Conservation (phyloP, 1,140 invertebrate species). For the Tachypleus tridentatus region DNA sequence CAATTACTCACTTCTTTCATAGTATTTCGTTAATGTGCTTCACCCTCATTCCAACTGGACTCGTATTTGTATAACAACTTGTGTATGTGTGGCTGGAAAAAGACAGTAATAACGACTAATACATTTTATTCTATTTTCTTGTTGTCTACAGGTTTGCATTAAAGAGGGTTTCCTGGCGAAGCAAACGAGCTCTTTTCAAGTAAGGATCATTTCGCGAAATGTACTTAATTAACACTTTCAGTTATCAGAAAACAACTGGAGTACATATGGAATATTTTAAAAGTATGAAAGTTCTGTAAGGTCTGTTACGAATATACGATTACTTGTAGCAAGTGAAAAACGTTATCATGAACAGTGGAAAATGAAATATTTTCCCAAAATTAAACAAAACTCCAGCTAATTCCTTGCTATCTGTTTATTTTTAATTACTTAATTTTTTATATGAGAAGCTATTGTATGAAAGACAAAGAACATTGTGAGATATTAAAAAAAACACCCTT, state of each 20-base stretch:
- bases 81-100: background rate
- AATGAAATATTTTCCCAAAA: background rate
- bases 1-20: no score
- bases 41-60: background rate
- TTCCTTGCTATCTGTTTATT: no score
- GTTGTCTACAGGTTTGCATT: conserved; percentile 46
- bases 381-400: no score
- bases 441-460: no score
- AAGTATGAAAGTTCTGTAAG: background rate
- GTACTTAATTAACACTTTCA: background rate
- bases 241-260: background rate
- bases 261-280: no score
- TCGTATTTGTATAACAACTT: background rate
- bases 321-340: background rate
- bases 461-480: no score
- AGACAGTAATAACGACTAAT: background rate
- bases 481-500: no score
- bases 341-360: background rate
- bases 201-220: conserved; percentile 16
- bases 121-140: conserved; percentile 10
- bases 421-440: no score
- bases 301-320: background rate
- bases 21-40: no score
- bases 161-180: conserved; percentile 74
- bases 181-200: conserved; percentile 69